Evolutionary conservation across 2,888 invertebrate genomes (phyloP), one percentile per base, ranked within the genome.

Genomic region (Ecliptopera silaceata): DNA sequence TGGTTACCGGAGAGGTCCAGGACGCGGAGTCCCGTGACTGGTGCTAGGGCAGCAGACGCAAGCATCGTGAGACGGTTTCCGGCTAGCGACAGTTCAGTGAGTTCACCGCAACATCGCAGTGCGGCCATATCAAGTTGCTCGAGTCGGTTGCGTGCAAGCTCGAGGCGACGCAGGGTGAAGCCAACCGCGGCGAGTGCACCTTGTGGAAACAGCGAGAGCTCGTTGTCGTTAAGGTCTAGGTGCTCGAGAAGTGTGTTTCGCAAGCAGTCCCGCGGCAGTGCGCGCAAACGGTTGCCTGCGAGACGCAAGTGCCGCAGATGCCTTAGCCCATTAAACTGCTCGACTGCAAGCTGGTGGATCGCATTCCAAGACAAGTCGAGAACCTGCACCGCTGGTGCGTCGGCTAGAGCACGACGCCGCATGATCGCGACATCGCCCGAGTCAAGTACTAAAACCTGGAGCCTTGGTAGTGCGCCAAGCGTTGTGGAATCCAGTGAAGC

Each of bases 41-140:
- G 94, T 1, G 94, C 94, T 72, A 97, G 96, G 1, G 96, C 95
- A 75, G 96, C 96, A 75, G 97, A 97, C 0, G 96, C 95, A 39
- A 97, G 85, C 55, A 96, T 95, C 0, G 95, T 95, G 44, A 97
- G 91, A 62, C 94, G 94, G 79, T 97, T 97, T 65, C 91, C 91
- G 3, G 95, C 94, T 56, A 97, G 82, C 75, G 95, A 94, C 29
- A 97, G 88, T 64, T 94, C 94, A 46, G 95, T 94, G 18, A 97
- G 84, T 72, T 94, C 95, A 8, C 95, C 93, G 17, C 95, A 79
- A 0, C 78, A 68, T 39, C 74, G 94, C 69, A 97, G 96, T 84
- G 96, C 95, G 31, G 95, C 96, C 43, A 95, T 94, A 75, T 97
- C 97, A 46, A 97, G 88, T 72, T 96, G 95, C 74, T 97, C 96